phyloP scores from a whole-genome alignment of 2,888 invertebrate species.

The Venustoraphidia nigricollis region DNA sequence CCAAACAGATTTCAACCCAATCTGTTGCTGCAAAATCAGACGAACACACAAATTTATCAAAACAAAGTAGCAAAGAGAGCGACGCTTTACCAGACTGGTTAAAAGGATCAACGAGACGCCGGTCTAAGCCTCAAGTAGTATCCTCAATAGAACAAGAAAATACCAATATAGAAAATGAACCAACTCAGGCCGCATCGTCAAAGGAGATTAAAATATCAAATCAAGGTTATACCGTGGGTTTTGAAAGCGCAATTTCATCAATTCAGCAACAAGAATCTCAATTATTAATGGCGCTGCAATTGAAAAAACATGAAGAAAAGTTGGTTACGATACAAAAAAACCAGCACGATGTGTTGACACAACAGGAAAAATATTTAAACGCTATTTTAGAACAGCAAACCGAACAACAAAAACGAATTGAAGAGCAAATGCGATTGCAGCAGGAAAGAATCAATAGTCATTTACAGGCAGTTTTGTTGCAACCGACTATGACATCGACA shows the following conservation, averaged over 20 bases:
- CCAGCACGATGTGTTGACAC: slow-evolving; percentile 34
- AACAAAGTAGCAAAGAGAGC: background rate
- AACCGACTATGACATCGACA: slow-evolving; percentile 13
- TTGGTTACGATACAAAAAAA: slow-evolving; percentile 37
- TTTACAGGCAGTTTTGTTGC: slow-evolving; percentile 32
- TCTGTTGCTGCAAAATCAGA: no score
- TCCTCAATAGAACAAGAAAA: background rate
- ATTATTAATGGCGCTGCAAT: slow-evolving; percentile 40
- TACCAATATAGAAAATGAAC: background rate
- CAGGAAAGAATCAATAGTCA: slow-evolving; percentile 44
- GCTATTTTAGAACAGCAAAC: slow-evolving; percentile 36
- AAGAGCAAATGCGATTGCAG: slow-evolving; percentile 38
- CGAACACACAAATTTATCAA: background rate
- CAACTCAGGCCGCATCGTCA: no score
- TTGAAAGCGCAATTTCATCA: slow-evolving; percentile 16
- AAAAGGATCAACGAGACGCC: background rate
- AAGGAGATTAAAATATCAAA: background rate
- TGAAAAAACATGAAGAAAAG: slow-evolving; percentile 46
- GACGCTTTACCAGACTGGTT: slow-evolving; percentile 3
- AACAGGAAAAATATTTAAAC: slow-evolving; percentile 37
- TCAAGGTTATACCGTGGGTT: background rate
- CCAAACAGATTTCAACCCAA: no score
- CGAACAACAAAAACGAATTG: slow-evolving; percentile 38
- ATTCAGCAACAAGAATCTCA: slow-evolving; percentile 48
- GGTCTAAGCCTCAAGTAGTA: background rate